These are phyloP conservation scores for Chunga burmeisteri DNA, from an alignment of 2,113 vertebrate genomes.

Conservation along the genomic window DNA sequence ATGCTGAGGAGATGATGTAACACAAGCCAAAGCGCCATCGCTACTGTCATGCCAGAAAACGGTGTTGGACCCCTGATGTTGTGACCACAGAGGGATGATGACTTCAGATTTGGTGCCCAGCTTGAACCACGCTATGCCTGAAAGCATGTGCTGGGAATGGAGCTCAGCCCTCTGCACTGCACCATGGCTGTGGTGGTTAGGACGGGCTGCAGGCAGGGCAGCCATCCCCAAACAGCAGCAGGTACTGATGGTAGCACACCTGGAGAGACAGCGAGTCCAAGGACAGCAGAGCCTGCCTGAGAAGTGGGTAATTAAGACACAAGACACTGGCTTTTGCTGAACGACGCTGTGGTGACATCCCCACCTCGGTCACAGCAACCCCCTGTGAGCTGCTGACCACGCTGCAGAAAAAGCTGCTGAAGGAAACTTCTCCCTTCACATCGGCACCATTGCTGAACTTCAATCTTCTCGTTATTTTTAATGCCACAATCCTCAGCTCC, in stretches of 20 bases:
- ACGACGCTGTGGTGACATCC: accelerated
- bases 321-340: background rate
- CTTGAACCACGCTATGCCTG: background rate
- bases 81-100: background rate
- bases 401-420: background rate
- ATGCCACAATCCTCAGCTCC: background rate
- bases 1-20: background rate
- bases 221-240: accelerated
- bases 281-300: background rate
- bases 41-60: accelerated
- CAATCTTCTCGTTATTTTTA: background rate
- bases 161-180: background rate
- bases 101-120: background rate
- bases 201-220: background rate
- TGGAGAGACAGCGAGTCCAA: background rate
- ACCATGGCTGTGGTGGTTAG: accelerated
- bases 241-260: background rate
- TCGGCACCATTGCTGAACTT: background rate
- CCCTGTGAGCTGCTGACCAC: background rate
- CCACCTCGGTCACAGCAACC: background rate
- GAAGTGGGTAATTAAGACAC: background rate
- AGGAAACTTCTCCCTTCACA: background rate
- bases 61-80: accelerated
- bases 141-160: accelerated
- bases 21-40: background rate